Percentiles rank a stretch among this genome's conserved stretches.
Evolutionary conservation across 2,888 invertebrate genomes (phyloP).

Genomic region (Epiblema foenella): DNA sequence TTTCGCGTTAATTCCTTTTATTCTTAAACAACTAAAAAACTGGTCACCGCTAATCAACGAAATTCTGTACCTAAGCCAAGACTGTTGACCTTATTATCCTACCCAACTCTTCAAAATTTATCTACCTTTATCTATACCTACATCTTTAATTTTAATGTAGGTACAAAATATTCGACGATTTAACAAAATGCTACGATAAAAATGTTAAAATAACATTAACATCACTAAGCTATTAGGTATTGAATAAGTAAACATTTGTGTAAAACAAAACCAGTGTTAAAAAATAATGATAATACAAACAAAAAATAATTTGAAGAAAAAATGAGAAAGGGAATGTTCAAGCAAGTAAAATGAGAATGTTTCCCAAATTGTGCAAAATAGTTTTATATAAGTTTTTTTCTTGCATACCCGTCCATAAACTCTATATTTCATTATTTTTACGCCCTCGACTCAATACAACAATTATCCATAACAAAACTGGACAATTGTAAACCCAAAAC

Average conservation of each 20-base stretch:
- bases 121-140: background rate
- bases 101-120: background rate
- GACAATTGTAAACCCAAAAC: too few species aligned
- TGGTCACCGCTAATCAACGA: constrained; percentile 41
- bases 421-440: background rate
- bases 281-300: background rate
- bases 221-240: constrained; percentile 42
- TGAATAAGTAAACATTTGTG: constrained; percentile 27
- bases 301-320: constrained; percentile 47
- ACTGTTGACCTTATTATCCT: background rate
- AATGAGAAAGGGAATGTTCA: constrained; percentile 56
- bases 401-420: too few species aligned
- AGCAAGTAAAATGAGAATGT: constrained; percentile 28
- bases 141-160: background rate
- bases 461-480: too few species aligned
- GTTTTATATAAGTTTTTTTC: background rate
- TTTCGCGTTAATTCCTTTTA: constrained; percentile 46
- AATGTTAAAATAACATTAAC: constrained; percentile 54
- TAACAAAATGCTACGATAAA: constrained; percentile 67
- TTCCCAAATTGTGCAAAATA: background rate
- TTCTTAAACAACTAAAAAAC: constrained; percentile 43
- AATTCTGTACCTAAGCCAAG: constrained; percentile 34
- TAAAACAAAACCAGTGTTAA: constrained; percentile 29
- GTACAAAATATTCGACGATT: constrained; percentile 32
- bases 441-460: background rate